A percentile compares a stretch with the other conserved stretches of the same genome.
Conservation (phyloP, 2,797 vertebrate genomes). For the Karalla daura region DNA sequence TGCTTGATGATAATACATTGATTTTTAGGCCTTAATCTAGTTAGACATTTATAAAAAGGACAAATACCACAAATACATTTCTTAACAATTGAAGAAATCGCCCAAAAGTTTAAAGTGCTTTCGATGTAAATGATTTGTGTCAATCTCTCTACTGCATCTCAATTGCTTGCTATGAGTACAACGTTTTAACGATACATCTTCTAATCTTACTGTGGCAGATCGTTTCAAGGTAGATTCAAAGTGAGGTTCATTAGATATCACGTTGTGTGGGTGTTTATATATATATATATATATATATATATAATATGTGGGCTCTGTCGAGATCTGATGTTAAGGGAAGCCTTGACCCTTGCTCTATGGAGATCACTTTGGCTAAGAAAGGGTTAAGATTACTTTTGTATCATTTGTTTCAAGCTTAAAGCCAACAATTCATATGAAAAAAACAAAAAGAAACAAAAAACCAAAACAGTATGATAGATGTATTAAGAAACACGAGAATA, state of each 20-base stretch:
- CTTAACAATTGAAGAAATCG: conserved; percentile 65
- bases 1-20: conserved; percentile 74
- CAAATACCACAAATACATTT: conserved; percentile 64
- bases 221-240: conserved; percentile 44
- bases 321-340: conserved; percentile 38
- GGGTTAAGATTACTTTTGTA: conserved; percentile 51
- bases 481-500: conserved; percentile 63
- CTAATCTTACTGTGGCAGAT: conserved; percentile 44
- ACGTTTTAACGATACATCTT: conserved; percentile 43
- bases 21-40: conserved; percentile 70
- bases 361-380: conserved; percentile 69
- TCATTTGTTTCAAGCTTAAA: conserved; percentile 71
- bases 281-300: too few species aligned
- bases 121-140: conserved; percentile 74
- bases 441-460: conserved; percentile 10
- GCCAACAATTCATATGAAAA: conserved; percentile 62
- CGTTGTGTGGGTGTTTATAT: conserved; percentile 40
- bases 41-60: conserved; percentile 57
- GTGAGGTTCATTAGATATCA: conserved; percentile 48
- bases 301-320: conserved; percentile 34
- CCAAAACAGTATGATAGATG: conserved; percentile 20
- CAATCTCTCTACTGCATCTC: conserved; percentile 64
- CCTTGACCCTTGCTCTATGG: conserved; percentile 45
- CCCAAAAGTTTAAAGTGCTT: conserved; percentile 81
- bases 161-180: conserved; percentile 29